A percentile compares a stretch with the other conserved stretches of the same genome.
phyloP scores from a whole-genome alignment of 2,113 vertebrate species.

The Sprattus sprattus region DNA sequence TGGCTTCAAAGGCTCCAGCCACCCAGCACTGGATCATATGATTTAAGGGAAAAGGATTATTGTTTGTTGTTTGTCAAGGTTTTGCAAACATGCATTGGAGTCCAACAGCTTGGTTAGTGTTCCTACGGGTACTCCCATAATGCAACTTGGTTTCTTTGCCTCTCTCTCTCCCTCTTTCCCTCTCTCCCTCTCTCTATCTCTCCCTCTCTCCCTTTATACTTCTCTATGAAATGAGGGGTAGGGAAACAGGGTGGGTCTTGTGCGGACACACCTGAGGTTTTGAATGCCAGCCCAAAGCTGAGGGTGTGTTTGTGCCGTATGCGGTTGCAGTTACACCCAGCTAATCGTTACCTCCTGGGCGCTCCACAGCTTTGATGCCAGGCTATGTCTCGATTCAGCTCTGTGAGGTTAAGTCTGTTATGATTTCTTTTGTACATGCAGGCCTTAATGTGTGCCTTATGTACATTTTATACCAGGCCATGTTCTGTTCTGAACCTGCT shows the following conservation, averaged over 20 bases:
- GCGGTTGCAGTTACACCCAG: constrained; percentile 71
- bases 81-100: constrained; percentile 42
- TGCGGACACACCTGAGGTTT: constrained; percentile 63
- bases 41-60: constrained; percentile 23
- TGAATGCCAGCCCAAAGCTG: constrained; percentile 31
- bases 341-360: constrained; percentile 72
- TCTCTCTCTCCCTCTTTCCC: not conserved
- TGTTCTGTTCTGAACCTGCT: not conserved
- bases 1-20: constrained; percentile 16
- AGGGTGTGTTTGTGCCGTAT: constrained; percentile 57
- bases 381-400: constrained; percentile 54
- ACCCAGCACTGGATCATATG: constrained; percentile 14
- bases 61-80: constrained; percentile 39
- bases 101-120: not conserved
- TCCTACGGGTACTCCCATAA: not conserved
- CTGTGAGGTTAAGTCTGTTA: constrained; percentile 48
- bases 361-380: constrained; percentile 63
- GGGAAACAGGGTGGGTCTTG: constrained; percentile 31
- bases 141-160: no score
- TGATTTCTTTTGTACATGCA: not conserved
- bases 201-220: not conserved
- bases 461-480: not conserved
- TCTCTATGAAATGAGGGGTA: not conserved
- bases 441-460: not conserved
- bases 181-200: not conserved